Evolutionary conservation across 1,140 invertebrate species (phyloP).

Genomic region (Philaenus spumarius): DNA sequence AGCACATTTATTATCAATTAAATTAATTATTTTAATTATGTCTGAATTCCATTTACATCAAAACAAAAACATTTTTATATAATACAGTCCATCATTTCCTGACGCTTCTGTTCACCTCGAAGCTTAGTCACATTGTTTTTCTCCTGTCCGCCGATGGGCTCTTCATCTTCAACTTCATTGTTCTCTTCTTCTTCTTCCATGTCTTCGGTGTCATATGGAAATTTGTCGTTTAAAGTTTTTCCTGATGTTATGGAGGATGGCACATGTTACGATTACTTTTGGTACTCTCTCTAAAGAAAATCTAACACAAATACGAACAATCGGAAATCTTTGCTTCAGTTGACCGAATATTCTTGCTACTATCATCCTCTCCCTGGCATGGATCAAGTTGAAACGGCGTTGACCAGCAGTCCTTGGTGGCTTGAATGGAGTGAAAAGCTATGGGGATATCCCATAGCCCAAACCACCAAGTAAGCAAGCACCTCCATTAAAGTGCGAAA

Average conservation of each 20-base stretch:
- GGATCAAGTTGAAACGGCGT: conserved; percentile 1
- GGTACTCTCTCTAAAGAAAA: not conserved
- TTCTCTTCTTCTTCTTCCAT: not conserved
- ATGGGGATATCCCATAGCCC: not conserved
- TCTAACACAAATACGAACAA: not conserved
- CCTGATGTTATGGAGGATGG: not conserved
- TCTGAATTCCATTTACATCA: no score
- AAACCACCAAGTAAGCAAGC: not conserved
- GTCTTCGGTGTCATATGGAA: not conserved
- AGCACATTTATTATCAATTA: no score
- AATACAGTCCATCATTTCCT: not conserved
- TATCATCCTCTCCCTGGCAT: not conserved
- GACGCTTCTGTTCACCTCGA: not conserved
- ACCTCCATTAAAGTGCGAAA: not conserved
- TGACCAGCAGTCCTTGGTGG: not conserved
- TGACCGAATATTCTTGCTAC: not conserved
- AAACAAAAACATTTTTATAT: not conserved
- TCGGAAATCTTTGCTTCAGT: not conserved
- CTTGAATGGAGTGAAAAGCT: not conserved
- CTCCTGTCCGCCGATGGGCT: not conserved
- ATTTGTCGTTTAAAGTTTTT: not conserved
- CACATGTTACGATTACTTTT: conserved; percentile 1
- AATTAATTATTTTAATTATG: no score
- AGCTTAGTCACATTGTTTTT: not conserved
- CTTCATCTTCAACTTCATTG: not conserved